phyloP scores from a whole-genome alignment of 2,113 vertebrate genomes.

The Antechinus flavipes region DNA sequence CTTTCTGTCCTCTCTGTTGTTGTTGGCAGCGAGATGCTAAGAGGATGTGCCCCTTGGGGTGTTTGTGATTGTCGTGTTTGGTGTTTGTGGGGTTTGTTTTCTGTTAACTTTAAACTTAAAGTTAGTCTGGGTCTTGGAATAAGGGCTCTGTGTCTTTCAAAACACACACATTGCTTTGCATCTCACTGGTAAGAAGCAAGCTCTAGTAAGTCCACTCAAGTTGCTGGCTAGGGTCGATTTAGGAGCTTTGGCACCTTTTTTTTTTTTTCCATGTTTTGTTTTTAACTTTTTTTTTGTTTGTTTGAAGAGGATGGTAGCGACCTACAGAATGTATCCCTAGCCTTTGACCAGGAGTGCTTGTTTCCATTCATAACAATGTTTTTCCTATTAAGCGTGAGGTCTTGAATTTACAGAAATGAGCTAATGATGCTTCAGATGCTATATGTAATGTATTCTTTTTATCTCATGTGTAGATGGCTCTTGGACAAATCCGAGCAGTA shows the following conservation, averaged over 20 bases:
- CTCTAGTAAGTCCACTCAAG: conserved; percentile 67
- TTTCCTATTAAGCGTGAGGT: conserved; percentile 85
- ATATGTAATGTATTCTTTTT: conserved; percentile 92
- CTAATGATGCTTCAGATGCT: conserved; percentile 91
- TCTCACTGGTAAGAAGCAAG: conserved; percentile 68
- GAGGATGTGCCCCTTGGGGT: not conserved
- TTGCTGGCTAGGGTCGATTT: conserved; percentile 75
- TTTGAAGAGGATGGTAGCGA: conserved; percentile 79
- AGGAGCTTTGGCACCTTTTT: conserved; percentile 72
- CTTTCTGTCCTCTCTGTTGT: no score
- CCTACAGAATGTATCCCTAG: conserved; percentile 82
- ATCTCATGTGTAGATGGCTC: conserved; percentile 93
- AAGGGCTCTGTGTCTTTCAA: conserved; percentile 68
- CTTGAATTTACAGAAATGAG: conserved; percentile 88
- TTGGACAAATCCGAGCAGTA: conserved; percentile 92
- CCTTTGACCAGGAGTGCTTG: conserved; percentile 82
- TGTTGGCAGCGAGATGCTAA: no score
- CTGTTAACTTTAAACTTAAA: conserved; percentile 65
- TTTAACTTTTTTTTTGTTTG: conserved; percentile 60
- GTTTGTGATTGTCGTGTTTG: conserved; percentile 59
- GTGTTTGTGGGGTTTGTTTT: conserved; percentile 43
- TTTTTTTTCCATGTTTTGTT: conserved; percentile 43
- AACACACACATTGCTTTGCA: conserved; percentile 39
- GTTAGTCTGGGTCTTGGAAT: conserved; percentile 66
- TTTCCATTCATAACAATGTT: conserved; percentile 79